Percentiles rank a stretch among this genome's conserved stretches.
Conservation (phyloP, 2,888 invertebrate genomes). For the Brachyopa scutellaris region DNA sequence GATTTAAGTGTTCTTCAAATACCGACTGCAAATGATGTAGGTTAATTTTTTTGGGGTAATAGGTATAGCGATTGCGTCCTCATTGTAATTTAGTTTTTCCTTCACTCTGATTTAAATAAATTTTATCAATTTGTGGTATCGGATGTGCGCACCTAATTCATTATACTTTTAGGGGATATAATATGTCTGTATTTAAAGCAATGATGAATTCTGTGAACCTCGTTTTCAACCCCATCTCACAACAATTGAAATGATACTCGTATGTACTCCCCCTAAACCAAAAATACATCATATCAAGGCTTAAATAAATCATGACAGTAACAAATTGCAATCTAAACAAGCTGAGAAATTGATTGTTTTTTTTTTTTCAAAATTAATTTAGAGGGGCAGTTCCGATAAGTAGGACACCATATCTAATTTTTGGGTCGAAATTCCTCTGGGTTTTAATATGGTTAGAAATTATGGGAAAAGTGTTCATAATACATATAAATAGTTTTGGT, state of each 20-base stretch:
- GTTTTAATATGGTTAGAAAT: no score
- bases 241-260: constrained; percentile 23
- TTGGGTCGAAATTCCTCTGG: no score
- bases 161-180: no score
- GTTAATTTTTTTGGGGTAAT: no score
- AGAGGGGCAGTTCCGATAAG: no score
- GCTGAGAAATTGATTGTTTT: not conserved
- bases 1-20: no score
- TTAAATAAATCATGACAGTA: constrained; percentile 28
- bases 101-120: constrained; percentile 1
- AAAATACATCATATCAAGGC: not conserved
- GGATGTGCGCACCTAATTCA: constrained; percentile 33
- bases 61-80: no score
- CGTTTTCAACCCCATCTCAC: constrained; percentile 52
- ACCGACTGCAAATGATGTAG: no score
- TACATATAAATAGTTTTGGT: no score
- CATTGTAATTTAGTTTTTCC: not conserved
- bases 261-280: not conserved
- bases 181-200: constrained; percentile 10
- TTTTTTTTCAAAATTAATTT: not conserved
- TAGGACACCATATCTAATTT: no score
- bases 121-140: constrained; percentile 34
- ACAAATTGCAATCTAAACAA: constrained; percentile 18
- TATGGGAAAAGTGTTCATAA: no score
- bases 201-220: constrained; percentile 27